Evolutionary conservation across 2,888 invertebrate genomes (phyloP).

Genomic region (Papilio gigon): DNA sequence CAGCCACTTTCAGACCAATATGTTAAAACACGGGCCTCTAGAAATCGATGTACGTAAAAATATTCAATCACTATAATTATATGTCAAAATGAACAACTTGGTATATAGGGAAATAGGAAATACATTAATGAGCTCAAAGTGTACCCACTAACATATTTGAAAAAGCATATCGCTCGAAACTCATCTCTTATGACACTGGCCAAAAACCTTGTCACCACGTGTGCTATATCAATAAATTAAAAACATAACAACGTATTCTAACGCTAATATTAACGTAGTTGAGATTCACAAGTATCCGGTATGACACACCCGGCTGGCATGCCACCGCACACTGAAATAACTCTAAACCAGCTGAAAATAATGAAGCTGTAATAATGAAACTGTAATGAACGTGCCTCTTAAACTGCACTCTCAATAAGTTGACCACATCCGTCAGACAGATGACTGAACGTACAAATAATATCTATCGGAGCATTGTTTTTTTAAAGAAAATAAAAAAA

Average conservation of each 20-base stretch:
- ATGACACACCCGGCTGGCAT: slow-evolving; percentile 11
- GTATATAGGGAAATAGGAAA: too few species aligned
- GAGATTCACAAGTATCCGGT: slow-evolving; percentile 44
- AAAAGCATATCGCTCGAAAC: slow-evolving; percentile 13
- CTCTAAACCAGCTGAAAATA: slow-evolving; percentile 14
- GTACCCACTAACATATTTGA: too few species aligned
- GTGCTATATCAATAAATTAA: slow-evolving; percentile 50
- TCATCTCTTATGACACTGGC: slow-evolving; percentile 30
- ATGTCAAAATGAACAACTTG: too few species aligned
- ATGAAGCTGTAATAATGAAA: slow-evolving; percentile 3
- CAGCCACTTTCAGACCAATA: too few species aligned
- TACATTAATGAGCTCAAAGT: too few species aligned
- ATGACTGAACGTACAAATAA: neutral
- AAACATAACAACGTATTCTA: slow-evolving; percentile 42
- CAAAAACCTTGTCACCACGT: slow-evolving; percentile 47
- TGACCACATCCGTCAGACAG: neutral
- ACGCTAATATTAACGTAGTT: slow-evolving; percentile 57
- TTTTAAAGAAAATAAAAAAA: too few species aligned
- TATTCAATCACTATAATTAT: too few species aligned
- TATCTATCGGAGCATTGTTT: too few species aligned
- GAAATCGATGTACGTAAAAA: too few species aligned
- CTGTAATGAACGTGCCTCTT: neutral
- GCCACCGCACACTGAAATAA: slow-evolving; percentile 3
- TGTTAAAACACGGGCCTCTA: too few species aligned
- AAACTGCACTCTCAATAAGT: neutral